Evolutionary conservation across 1,140 invertebrate species (phyloP), one percentile per base, ranked within the genome.

Genomic region (Caenorhabditis inopinata): DNA sequence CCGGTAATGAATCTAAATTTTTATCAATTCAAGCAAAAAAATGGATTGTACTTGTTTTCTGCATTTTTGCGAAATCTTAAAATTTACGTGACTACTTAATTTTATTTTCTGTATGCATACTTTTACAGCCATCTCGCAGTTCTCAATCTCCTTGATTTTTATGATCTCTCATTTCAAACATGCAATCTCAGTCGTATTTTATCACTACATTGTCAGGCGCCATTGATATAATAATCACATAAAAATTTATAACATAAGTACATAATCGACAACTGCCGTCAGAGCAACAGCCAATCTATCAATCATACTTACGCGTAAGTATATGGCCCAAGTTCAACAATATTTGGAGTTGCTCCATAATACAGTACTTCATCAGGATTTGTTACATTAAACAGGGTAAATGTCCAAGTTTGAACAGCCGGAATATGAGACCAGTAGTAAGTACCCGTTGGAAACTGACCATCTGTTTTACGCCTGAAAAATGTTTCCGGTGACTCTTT

Each of bases 261-360:
- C 58, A 38, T 5, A 68, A 42, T 68, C 53, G 16, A 29, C 7
- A 68, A 68, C 32, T 68, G 38, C 32, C 18, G 58, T 58, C 53
- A 68, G 38, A 68, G 58, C 35, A 11, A n/a, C n/a, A 14, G 53
- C 18, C 53, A 58, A 32, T 58, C 38, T 42, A 5, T 14, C 53
- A 58, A 32, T 29, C 9, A 27, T 32, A 77, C 80, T 77, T 25
- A 81, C 80, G 46, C 23, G 48, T 77, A 81, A 27, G 80, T 53
- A 35, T 81, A 81, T 32, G 80, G 80, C 48, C 80, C 80, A 29
- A 77, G 32, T 47, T 81, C 80, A n/a, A 73, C 35, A 27, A 81
- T 49, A 25, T 35, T 49, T 11, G 53, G 46, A 32, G 45, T 76
- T 25, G 58, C 68, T 2, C 80, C 80, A 77, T 77, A 48, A 38